Evolutionary conservation across 37 sponge, comb jelly and placozoan species (phyloP), one percentile per base, ranked within the genome.

Genomic region (Eunapius fragilis): DNA sequence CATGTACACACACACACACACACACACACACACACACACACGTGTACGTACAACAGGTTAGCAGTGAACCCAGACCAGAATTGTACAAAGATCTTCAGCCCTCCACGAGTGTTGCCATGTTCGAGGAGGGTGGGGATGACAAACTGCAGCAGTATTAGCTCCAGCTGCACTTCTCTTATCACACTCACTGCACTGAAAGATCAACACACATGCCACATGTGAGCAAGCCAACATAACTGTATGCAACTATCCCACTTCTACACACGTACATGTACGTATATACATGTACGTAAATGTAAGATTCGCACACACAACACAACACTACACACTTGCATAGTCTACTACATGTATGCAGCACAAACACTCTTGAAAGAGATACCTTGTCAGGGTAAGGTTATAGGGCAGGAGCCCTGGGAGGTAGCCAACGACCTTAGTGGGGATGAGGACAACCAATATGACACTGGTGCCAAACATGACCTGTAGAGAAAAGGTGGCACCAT

Each of bases 401-500:
- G 98, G 98, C 2, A 98, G 85, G 73, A 98, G 93, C 0, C 74
- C 58, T 0, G 90, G 86, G 36, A 95, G 38, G 25, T 37, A 36
- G 19, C 68, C 68, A 26, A 93, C 77, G 28, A 95, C 31, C 23
- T 80, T 67, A 49, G 92, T 84, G 0, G 98, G 98, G 3, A 95
- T 45, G 74, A 91, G 79, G 69, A 95, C 77, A 26, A 95, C 80
- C 47, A 98, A 70, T 77, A 98, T n/a, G 10, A 98, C 87, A 87
- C 96, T 90, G 34, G 83, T 81, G 23, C 98, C 98, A 89, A 98
- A 97, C 88, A 97, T 90, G 0, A 95, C 67, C 97, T 96, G 80
- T 22, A 78, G 19, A 6, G 22, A 77, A 31, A 78, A 41, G 7
- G 80, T 12, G 23, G 26, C 2, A 3, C 25, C 13, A 67, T 67